These are phyloP conservation scores for Belonocnema kinseyi DNA, from an alignment of 1,140 invertebrate species.

Conservation along the genomic window DNA sequence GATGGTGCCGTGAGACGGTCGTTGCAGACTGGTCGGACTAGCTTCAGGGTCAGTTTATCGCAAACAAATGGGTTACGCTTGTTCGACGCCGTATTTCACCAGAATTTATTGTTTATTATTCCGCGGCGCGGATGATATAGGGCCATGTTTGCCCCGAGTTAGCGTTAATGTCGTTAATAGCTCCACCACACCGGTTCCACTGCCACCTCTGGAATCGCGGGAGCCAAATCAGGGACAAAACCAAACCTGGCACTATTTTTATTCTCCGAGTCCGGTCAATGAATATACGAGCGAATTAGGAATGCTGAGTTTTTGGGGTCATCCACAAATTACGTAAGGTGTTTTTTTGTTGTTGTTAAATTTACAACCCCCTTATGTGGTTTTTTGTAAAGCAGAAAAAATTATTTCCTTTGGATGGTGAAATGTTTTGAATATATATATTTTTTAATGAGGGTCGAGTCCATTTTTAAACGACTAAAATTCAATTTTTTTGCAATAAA, in stretches of 20 bases:
- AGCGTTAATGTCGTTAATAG: conserved; percentile 75
- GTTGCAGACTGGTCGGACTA: conserved; percentile 69
- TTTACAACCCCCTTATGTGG: too few relatives aligned
- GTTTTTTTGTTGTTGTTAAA: too few relatives aligned
- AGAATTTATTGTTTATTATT: conserved; percentile 76
- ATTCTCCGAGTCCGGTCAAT: neutral
- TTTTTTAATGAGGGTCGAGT: too few relatives aligned
- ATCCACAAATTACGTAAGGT: too few relatives aligned
- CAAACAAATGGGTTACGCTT: conserved; percentile 75
- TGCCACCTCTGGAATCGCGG: conserved; percentile 48
- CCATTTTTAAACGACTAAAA: too few relatives aligned
- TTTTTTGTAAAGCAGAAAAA: too few relatives aligned
- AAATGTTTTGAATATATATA: too few relatives aligned
- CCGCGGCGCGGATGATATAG: conserved; percentile 71
- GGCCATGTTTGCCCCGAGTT: conserved; percentile 71
- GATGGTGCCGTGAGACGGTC: conserved; percentile 60
- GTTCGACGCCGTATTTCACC: conserved; percentile 73
- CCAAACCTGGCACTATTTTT: conserved; percentile 24
- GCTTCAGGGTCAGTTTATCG: conserved; percentile 74
- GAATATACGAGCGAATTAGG: conserved; percentile 20
- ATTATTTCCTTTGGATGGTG: too few relatives aligned
- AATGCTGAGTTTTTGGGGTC: neutral
- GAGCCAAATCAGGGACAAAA: conserved; percentile 39
- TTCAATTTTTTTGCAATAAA: too few relatives aligned
- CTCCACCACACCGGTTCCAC: conserved; percentile 65